A percentile compares a stretch with the other conserved stretches of the same genome.
Conservation (phyloP, 2,888 invertebrate species). For the Idaea dimidiata region DNA sequence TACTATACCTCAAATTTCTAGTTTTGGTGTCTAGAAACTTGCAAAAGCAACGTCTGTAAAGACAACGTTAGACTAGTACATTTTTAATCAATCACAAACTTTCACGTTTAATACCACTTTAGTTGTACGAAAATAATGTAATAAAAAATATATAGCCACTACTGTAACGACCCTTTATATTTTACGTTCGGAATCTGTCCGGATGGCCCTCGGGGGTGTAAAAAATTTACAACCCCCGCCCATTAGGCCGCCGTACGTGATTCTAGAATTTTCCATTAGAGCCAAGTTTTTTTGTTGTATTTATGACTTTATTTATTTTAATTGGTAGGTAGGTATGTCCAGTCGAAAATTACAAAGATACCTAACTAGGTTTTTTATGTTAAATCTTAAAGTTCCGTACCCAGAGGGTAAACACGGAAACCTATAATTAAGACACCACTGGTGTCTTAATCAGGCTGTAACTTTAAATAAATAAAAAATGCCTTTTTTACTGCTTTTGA, state of each 20-base stretch:
- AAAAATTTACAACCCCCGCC: slow-evolving; percentile 25
- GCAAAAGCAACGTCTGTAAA: too few species aligned
- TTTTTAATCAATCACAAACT: background rate
- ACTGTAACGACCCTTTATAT: background rate
- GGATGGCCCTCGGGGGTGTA: slow-evolving; percentile 18
- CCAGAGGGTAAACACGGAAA: too few species aligned
- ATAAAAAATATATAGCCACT: background rate
- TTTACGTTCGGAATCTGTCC: slow-evolving; percentile 7
- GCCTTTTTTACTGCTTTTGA: too few species aligned
- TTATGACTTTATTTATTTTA: background rate
- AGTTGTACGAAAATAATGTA: background rate
- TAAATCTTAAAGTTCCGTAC: too few species aligned
- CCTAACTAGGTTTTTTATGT: too few species aligned
- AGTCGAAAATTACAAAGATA: too few species aligned
- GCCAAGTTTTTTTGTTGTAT: background rate
- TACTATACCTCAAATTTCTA: too few species aligned
- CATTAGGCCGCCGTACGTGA: slow-evolving; percentile 23
- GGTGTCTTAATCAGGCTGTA: too few species aligned
- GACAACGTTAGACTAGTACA: too few species aligned
- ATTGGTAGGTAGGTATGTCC: background rate
- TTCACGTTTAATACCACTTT: background rate
- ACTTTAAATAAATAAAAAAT: too few species aligned
- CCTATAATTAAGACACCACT: too few species aligned
- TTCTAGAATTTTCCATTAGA: slow-evolving; percentile 25
- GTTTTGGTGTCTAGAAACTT: too few species aligned